phyloP scores from a whole-genome alignment of 2,888 invertebrate species.

The Choristoneura rosaceana region DNA sequence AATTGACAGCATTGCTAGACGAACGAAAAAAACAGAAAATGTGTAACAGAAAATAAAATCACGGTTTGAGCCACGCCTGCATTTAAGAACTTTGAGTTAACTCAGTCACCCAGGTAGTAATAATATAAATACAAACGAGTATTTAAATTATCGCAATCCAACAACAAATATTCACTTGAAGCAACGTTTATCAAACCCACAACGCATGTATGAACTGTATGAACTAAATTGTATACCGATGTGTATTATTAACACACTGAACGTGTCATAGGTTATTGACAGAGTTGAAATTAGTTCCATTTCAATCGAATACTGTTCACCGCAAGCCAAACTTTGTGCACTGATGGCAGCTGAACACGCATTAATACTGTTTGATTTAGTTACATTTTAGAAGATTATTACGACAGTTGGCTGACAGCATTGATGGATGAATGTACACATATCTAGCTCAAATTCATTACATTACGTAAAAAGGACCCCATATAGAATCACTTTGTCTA shows the following conservation, averaged over 20 bases:
- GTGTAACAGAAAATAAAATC: too few species aligned
- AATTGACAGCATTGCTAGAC: too few species aligned
- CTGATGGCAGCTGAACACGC: background rate
- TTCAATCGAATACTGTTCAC: conserved; percentile 21
- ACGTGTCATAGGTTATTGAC: conserved; percentile 10
- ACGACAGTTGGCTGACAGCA: background rate
- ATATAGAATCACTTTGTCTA: too few species aligned
- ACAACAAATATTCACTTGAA: background rate
- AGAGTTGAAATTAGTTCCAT: conserved; percentile 20
- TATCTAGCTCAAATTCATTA: too few species aligned
- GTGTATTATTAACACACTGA: background rate
- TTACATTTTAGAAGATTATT: background rate
- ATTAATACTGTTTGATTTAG: background rate
- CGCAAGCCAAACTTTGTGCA: conserved; percentile 1
- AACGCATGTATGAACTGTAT: background rate
- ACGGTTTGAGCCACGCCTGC: too few species aligned
- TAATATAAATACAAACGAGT: too few species aligned
- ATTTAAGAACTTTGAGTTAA: too few species aligned
- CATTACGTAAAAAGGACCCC: too few species aligned
- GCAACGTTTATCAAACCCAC: background rate
- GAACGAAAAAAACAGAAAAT: too few species aligned
- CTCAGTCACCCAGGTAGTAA: too few species aligned
- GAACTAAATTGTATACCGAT: background rate
- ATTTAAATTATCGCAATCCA: too few species aligned
- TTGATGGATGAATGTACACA: too few species aligned